These are phyloP conservation scores for Apotomis turbidana DNA, from an alignment of 2,888 invertebrate genomes.

Conservation along the genomic window DNA sequence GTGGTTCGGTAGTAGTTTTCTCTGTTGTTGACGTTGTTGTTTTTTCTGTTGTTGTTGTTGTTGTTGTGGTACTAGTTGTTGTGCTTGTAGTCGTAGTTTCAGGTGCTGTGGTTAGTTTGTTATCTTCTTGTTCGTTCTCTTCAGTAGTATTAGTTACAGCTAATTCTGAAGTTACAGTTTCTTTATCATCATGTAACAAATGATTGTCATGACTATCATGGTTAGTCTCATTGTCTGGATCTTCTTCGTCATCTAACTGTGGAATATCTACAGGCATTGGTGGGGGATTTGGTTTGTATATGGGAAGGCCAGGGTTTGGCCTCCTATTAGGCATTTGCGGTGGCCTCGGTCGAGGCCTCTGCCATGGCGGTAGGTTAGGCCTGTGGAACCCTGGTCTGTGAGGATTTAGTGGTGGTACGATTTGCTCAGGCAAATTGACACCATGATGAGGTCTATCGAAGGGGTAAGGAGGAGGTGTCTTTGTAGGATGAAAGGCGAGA, in stretches of 20 bases:
- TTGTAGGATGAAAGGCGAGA: slow-evolving; percentile 73
- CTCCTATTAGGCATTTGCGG: slow-evolving; percentile 67
- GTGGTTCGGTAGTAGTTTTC: slow-evolving; percentile 51
- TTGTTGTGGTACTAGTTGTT: slow-evolving; percentile 56
- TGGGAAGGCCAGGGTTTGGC: slow-evolving; percentile 82
- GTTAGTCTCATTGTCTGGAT: slow-evolving; percentile 70
- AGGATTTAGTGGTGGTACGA: slow-evolving; percentile 84
- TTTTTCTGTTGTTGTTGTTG: slow-evolving; percentile 54
- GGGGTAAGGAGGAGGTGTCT: slow-evolving; percentile 88
- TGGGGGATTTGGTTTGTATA: slow-evolving; percentile 85
- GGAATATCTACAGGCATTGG: slow-evolving; percentile 70
- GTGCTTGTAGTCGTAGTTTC: slow-evolving; percentile 54
- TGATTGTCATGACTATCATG: slow-evolving; percentile 74
- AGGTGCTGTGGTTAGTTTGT: slow-evolving; percentile 56
- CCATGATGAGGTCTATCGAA: slow-evolving; percentile 89
- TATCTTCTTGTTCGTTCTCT: slow-evolving; percentile 57
- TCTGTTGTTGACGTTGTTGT: slow-evolving; percentile 48
- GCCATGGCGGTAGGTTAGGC: slow-evolving; percentile 86
- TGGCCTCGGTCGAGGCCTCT: slow-evolving; percentile 84
- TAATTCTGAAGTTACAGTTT: slow-evolving; percentile 50
- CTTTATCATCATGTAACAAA: slow-evolving; percentile 62
- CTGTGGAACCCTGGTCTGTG: slow-evolving; percentile 85
- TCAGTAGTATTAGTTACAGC: slow-evolving; percentile 60
- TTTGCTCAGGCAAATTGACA: slow-evolving; percentile 89
- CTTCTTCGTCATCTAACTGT: slow-evolving; percentile 63